A percentile compares a stretch with the other conserved stretches of the same genome.
phyloP scores from a whole-genome alignment of 1,140 invertebrate species.

The Drosophila arizonae region DNA sequence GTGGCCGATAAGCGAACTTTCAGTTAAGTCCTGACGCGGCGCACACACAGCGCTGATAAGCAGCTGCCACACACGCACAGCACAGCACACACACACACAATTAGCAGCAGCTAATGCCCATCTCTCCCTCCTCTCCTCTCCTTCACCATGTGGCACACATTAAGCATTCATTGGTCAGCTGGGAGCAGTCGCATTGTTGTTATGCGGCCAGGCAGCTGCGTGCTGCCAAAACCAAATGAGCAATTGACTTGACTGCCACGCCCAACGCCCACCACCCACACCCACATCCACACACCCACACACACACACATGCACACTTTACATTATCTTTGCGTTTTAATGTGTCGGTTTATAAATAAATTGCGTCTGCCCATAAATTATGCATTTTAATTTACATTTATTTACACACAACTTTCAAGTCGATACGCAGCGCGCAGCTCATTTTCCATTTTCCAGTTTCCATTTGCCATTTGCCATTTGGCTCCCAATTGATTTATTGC shows the following conservation, averaged over 20 bases:
- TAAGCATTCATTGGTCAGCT: slow-evolving; percentile 78
- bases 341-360: slow-evolving; percentile 80
- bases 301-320: slow-evolving; percentile 15
- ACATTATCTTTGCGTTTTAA: slow-evolving; percentile 77
- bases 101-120: slow-evolving; percentile 46
- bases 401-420: slow-evolving; percentile 70
- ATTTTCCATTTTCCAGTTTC: slow-evolving; percentile 26
- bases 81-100: slow-evolving; percentile 20
- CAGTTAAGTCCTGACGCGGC: slow-evolving; percentile 64
- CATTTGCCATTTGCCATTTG: slow-evolving; percentile 9
- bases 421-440: slow-evolving; percentile 48
- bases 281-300: neutral
- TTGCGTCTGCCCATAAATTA: slow-evolving; percentile 77
- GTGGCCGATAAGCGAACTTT: slow-evolving; percentile 66
- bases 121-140: too few relatives aligned
- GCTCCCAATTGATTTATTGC: slow-evolving; percentile 60
- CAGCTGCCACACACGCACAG: slow-evolving; percentile 49
- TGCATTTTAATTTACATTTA: slow-evolving; percentile 82
- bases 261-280: slow-evolving; percentile 3
- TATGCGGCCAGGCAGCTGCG: slow-evolving; percentile 68
- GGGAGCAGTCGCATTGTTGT: slow-evolving; percentile 56
- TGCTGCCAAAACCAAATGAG: slow-evolving; percentile 79
- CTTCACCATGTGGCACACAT: slow-evolving; percentile 26
- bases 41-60: slow-evolving; percentile 55
- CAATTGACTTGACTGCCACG: slow-evolving; percentile 67